Evolutionary conservation across 1,140 invertebrate species (phyloP), one percentile per base, ranked within the genome.

Genomic region (Brachystomella parvula): DNA sequence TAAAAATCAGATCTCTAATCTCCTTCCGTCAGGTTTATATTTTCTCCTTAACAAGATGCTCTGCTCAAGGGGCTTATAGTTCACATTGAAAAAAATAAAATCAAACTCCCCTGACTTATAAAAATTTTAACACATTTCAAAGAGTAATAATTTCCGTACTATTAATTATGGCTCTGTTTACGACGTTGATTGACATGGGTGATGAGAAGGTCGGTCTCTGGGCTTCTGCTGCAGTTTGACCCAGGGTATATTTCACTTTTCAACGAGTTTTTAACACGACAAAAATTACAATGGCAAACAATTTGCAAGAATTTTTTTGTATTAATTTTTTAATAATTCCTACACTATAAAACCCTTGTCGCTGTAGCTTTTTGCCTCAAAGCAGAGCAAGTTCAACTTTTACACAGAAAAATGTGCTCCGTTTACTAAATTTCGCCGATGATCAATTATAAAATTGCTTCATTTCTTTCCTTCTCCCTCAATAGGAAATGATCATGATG

Each of bases 341-440:
- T 53, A 26, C 12, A 15, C 21, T n/a, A n/a, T n/a, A 24, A 9
- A 9, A 53, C 3, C 24, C 24, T 44, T 12, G 39, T 44, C n/a
- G 9, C n/a, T 44, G 9, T n/a, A 44, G 9, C n/a, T 44, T 44
- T 44, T 9, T 53, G 49, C 49, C 49, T 53, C 9, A 53, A 24
- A 53, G 49, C 49, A 53, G 24, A 26, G 49, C 49, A 53, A 53
- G 49, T 53, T 53, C 49, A 53, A 53, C 49, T 53, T 53, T 53
- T 53, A 3, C 6, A 15, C 6, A 15, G 15, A 24, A 26, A 12
- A 53, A 15, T 26, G 49, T 53, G 49, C 24, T 15, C 21, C 24
- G 24, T 53, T 53, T 53, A 53, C 15, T 24, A 53, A 53, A 17
- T 53, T 53, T n/a, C n/a, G n/a, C n/a, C n/a, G 49, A 12, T 24